Evolutionary conservation across 2,888 invertebrate species (phyloP).

Genomic region (Macrosiphum euphorbiae): DNA sequence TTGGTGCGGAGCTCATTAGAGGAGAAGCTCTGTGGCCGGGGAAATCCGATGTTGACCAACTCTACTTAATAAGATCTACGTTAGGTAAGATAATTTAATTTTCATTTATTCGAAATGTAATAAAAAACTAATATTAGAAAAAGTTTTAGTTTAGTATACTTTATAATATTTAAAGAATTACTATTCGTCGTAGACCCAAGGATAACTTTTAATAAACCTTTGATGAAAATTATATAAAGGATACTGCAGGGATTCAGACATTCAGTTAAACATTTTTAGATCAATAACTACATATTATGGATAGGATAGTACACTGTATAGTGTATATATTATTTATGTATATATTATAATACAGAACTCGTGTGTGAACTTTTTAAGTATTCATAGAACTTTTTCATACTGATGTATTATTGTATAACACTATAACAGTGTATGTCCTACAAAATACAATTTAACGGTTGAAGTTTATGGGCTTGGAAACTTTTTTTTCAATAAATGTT

Average conservation of each 20-base stretch:
- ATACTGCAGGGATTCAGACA: background rate
- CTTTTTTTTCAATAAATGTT: background rate
- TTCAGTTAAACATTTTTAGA: background rate
- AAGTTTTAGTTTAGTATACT: background rate
- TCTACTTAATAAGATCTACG: constrained; percentile 94
- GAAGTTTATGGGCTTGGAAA: background rate
- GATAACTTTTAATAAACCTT: background rate
- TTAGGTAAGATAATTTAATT: constrained; percentile 73
- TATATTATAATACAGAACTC: background rate
- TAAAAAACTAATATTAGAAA: background rate
- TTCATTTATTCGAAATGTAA: background rate
- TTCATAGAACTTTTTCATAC: background rate
- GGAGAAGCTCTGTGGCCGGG: constrained; percentile 98
- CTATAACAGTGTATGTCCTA: background rate
- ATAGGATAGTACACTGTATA: background rate
- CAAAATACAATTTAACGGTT: background rate
- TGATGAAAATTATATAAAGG: background rate
- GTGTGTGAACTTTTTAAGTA: background rate
- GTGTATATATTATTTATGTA: background rate
- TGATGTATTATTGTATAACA: background rate
- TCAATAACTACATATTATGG: background rate
- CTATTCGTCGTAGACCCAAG: background rate
- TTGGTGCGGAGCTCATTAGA: constrained; percentile 87
- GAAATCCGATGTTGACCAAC: constrained; percentile 97
- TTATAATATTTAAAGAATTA: background rate